These are phyloP conservation scores for Tiphia femorata DNA, from an alignment of 2,888 invertebrate genomes.

Conservation along the genomic window DNA sequence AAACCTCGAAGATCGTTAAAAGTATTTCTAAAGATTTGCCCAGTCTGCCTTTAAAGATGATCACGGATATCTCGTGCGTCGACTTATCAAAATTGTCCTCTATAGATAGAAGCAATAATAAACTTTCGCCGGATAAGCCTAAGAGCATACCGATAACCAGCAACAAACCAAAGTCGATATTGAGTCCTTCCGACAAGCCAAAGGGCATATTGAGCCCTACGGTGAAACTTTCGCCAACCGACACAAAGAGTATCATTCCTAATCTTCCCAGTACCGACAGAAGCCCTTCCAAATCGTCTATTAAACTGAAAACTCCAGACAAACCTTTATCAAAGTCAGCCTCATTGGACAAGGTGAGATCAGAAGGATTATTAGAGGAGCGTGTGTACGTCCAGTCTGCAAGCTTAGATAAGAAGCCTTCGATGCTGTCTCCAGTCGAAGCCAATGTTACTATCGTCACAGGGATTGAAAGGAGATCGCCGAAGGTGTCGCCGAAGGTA, in stretches of 20 bases:
- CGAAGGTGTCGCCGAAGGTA: slow-evolving; percentile 49
- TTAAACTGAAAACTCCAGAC: slow-evolving; percentile 40
- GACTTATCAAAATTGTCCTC: slow-evolving; percentile 58
- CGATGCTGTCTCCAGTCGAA: slow-evolving; percentile 54
- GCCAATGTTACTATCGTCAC: slow-evolving; percentile 57
- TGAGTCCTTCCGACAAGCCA: slow-evolving; percentile 55
- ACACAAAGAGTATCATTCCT: slow-evolving; percentile 45
- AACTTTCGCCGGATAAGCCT: slow-evolving; percentile 68
- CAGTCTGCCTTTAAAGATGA: slow-evolving; percentile 56
- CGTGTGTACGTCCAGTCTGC: slow-evolving; percentile 47
- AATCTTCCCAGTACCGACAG: slow-evolving; percentile 23
- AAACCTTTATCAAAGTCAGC: slow-evolving; percentile 48
- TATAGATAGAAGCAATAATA: slow-evolving; percentile 38
- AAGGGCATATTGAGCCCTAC: slow-evolving; percentile 53
- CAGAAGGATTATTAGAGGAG: slow-evolving; percentile 38
- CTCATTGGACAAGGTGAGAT: slow-evolving; percentile 52
- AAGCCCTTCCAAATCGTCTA: slow-evolving; percentile 51
- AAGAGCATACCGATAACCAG: slow-evolving; percentile 57
- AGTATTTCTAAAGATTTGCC: slow-evolving; percentile 53
- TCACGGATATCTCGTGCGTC: slow-evolving; percentile 56
- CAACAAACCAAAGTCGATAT: slow-evolving; percentile 53
- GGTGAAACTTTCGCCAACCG: slow-evolving; percentile 59
- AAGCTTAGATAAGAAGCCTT: slow-evolving; percentile 57
- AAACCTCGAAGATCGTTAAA: slow-evolving; percentile 39
- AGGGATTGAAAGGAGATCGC: slow-evolving; percentile 51